A percentile compares a stretch with the other conserved stretches of the same genome.
Evolutionary conservation across 2,888 invertebrate genomes (phyloP).

Genomic region (Drosophila formosana): DNA sequence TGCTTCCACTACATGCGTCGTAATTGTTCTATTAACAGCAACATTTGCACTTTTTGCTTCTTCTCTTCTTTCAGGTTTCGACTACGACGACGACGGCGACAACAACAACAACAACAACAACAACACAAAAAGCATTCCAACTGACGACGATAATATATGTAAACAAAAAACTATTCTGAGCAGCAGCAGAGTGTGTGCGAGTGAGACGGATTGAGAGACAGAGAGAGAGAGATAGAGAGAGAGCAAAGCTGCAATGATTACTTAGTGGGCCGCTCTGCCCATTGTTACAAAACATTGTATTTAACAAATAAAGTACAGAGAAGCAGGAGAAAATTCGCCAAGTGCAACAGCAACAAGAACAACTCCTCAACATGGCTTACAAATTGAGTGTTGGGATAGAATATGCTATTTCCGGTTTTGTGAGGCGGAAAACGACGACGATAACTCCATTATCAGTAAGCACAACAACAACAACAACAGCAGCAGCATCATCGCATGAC

Average conservation of each 20-base stretch:
- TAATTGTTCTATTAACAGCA: conserved; percentile 39
- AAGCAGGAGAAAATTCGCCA: conserved; percentile 9
- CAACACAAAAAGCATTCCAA: conserved; percentile 57
- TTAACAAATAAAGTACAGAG: conserved; percentile 9
- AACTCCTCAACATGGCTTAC: conserved; percentile 29
- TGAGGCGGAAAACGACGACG: background rate
- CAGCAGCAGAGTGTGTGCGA: conserved; percentile 6
- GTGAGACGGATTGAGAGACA: background rate
- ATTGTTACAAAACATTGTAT: conserved; percentile 12
- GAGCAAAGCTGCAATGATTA: conserved; percentile 58
- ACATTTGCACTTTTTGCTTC: conserved; percentile 41
- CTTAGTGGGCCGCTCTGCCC: conserved; percentile 51
- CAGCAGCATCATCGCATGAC: conserved; percentile 25
- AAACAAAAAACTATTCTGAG: conserved; percentile 8
- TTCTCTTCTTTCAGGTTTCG: conserved; percentile 62
- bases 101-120: conserved; percentile 34
- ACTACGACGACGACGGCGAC: conserved; percentile 18
- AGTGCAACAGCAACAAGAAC: conserved; percentile 24
- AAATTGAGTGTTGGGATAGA: too few species aligned
- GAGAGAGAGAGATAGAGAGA: conserved; percentile 19
- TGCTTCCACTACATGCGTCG: conserved; percentile 8
- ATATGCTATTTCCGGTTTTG: too few species aligned
- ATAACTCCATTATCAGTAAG: background rate
- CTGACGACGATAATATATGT: conserved; percentile 29
- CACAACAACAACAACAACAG: conserved; percentile 16